Base-by-base conservation (phyloP, 2,888 invertebrate species). In the Melanchra persicariae region DNA sequence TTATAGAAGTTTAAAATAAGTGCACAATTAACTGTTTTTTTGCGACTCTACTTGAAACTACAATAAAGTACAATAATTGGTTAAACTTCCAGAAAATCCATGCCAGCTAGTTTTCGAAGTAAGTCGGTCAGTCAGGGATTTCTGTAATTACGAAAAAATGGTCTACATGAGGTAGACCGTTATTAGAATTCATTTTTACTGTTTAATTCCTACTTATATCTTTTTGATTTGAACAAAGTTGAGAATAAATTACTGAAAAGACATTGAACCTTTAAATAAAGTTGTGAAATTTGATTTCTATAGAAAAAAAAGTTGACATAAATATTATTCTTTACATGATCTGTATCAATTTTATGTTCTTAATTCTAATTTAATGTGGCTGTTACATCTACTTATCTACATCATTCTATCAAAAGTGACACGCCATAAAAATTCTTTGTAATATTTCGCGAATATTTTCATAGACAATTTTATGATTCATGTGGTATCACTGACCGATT, bases 401-500 rank as follows among this genome's bases (percentile, higher is more conserved):
- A 67, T 37, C 54, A 0, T 2, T 10, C 30, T 26, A 30, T 58
- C 8, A 43, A 76, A 65, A 75, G 12, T 37, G 1, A 45, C 34
- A 66, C 22, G 40, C 45, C 12, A 37, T 45, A 37, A 51, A 54
- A 47, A 26, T 10, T 37, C 34, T 58, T 24, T 19, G 30, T 26
- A 57, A 54, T 58, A 49, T 62, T 43, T 70, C 3, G 68, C 81
- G 52, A 70, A 71, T 58, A 55, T 58, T 74, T 71, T 70, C 68
- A 72, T 73, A 74, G 12, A 78, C 70, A 74, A 59, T 68, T 63
- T 70, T 60, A 77, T 79, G 86, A 86, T 66, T 85, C 83, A 82
- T 75, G 67, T 9, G 58, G 77, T 79, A 86, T 78, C 84, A 82
- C 43, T 85, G 87, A 85, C 87, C 87, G 87, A 87, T 87, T 86